Conservation (phyloP, 2,113 vertebrate genomes). For the Actenoides lindsayi region DNA sequence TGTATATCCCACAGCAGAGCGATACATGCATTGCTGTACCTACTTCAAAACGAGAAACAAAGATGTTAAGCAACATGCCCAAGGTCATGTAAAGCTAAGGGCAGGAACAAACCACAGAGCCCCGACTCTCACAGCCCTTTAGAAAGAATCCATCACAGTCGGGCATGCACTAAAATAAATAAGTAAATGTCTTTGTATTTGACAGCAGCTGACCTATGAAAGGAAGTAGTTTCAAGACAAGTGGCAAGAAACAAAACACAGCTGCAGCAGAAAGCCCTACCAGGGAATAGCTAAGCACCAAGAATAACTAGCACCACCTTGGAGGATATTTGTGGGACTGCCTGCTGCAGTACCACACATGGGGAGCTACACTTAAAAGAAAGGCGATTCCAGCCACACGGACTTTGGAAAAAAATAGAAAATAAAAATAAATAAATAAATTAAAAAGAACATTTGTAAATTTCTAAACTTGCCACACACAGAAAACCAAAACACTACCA, state of each 20-base stretch:
- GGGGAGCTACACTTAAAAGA: neutral
- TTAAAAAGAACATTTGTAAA: no score
- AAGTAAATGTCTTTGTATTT: slow-evolving; percentile 41
- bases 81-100: slow-evolving; percentile 50
- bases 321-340: neutral
- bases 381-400: neutral
- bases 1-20: neutral
- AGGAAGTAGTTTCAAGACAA: slow-evolving; percentile 47
- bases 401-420: neutral
- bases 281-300: neutral
- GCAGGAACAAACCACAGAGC: neutral
- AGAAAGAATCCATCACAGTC: neutral
- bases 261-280: slow-evolving; percentile 20
- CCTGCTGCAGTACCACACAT: neutral
- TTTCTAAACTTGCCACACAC: neutral
- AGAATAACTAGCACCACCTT: neutral
- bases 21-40: slow-evolving; percentile 46
- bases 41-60: slow-evolving; percentile 52
- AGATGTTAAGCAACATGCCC: slow-evolving; percentile 39
- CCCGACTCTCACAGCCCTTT: neutral
- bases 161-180: slow-evolving; percentile 3
- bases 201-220: slow-evolving; percentile 38
- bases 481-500: slow-evolving; percentile 15
- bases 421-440: no score
- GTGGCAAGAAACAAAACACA: slow-evolving; percentile 46